These are phyloP conservation scores for Siniperca undulata DNA, from an alignment of 2,797 vertebrate species.

Conservation along the genomic window DNA sequence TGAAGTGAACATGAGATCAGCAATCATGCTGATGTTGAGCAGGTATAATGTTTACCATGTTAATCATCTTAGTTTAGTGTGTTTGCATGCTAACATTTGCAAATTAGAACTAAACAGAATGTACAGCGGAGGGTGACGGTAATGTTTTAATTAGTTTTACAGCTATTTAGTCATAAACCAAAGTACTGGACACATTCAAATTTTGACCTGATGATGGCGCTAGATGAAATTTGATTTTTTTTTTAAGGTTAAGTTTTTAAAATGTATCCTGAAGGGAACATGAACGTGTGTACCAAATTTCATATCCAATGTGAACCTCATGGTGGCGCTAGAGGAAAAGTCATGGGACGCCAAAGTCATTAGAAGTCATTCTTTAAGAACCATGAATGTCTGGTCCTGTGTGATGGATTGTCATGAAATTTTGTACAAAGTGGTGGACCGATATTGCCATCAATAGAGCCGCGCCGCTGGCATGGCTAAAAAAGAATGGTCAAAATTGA, in stretches of 20 bases:
- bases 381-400: background rate
- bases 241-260: background rate
- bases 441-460: background rate
- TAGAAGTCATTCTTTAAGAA: background rate
- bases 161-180: background rate
- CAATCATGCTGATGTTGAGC: too few relatives aligned
- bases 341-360: background rate
- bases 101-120: too few relatives aligned
- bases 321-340: background rate
- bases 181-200: background rate
- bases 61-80: too few relatives aligned
- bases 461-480: background rate
- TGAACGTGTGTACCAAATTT: background rate
- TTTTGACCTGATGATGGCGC: background rate
- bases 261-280: background rate
- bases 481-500: background rate
- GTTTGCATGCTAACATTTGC: too few relatives aligned
- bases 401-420: too few relatives aligned
- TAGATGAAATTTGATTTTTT: background rate
- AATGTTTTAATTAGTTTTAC: background rate
- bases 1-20: background rate
- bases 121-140: background rate
- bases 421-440: background rate
- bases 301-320: background rate
- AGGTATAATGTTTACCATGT: too few relatives aligned